These are phyloP conservation scores for Rhinolophus ferrumequinum DNA, from an alignment of 2,113 vertebrate genomes.

Conservation along the genomic window DNA sequence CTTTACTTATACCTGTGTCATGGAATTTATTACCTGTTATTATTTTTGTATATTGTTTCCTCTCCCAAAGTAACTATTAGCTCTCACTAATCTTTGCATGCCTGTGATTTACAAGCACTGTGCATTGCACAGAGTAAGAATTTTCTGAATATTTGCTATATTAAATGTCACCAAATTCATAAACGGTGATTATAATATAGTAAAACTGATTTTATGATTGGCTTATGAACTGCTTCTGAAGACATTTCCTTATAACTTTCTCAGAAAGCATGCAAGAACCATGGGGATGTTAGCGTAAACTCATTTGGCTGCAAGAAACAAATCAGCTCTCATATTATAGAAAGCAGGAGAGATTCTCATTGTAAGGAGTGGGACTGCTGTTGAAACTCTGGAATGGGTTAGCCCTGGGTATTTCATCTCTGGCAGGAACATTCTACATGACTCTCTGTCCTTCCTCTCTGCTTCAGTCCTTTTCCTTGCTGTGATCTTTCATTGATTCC, in stretches of 20 bases:
- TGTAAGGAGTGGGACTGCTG: neutral
- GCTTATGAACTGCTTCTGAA: neutral
- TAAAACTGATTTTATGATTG: neutral
- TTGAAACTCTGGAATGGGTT: neutral
- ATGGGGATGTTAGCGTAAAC: neutral
- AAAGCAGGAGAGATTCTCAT: neutral
- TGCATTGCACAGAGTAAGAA: neutral
- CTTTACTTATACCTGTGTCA: neutral
- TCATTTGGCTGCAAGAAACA: neutral
- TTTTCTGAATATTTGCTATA: neutral
- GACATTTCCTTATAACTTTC: neutral
- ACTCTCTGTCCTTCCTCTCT: neutral
- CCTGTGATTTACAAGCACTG: neutral
- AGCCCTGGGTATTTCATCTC: neutral
- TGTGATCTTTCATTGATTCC: neutral
- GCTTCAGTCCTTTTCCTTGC: neutral
- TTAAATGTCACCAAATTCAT: neutral
- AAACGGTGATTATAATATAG: neutral
- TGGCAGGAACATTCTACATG: neutral
- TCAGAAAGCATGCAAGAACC: neutral
- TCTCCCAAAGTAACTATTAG: constrained; percentile 11
- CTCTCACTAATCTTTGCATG: neutral
- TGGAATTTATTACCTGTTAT: neutral
- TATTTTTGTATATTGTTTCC: neutral
- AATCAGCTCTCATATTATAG: neutral